A percentile compares a stretch with the other conserved stretches of the same genome.
phyloP scores from a whole-genome alignment of 1,140 invertebrate species.

The Drosophila parabipectinata region DNA sequence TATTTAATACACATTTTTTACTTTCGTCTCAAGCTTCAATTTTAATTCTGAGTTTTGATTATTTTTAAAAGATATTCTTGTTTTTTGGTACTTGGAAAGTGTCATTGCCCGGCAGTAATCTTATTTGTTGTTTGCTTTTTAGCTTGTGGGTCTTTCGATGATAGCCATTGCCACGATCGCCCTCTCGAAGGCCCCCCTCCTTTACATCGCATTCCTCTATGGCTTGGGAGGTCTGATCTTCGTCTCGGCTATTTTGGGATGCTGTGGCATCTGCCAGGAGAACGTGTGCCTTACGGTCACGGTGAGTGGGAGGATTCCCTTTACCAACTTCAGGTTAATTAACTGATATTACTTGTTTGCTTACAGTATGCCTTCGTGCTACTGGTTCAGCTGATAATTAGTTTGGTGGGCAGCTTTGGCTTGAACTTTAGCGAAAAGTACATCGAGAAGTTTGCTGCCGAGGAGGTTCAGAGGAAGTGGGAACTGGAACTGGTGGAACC shows the following conservation, averaged over 20 bases:
- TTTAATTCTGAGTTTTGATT: background rate
- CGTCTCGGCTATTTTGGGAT: conserved; percentile 67
- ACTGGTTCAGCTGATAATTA: conserved; percentile 49
- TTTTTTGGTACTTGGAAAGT: background rate
- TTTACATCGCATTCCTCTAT: conserved; percentile 57
- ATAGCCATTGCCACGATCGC: conserved; percentile 56
- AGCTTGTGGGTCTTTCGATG: conserved; percentile 61
- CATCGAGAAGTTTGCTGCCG: conserved; percentile 52
- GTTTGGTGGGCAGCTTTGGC: conserved; percentile 53
- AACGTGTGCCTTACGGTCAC: conserved; percentile 70
- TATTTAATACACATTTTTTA: too few species aligned
- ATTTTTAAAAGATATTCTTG: background rate
- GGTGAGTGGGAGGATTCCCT: conserved; percentile 52
- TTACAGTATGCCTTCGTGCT: conserved; percentile 68
- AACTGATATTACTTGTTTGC: conserved; percentile 3
- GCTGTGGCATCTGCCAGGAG: conserved; percentile 75
- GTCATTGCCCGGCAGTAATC: conserved; percentile 3
- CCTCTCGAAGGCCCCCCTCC: conserved; percentile 50
- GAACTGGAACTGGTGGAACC: conserved; percentile 43
- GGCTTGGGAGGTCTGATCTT: conserved; percentile 64
- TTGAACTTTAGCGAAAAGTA: conserved; percentile 54
- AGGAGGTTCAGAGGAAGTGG: conserved; percentile 59
- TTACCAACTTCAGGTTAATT: background rate
- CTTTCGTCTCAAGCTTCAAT: too few species aligned
- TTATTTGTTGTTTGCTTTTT: background rate